Base-by-base conservation (phyloP, 2,888 invertebrate genomes). In the Gandaritis pyraliata region DNA sequence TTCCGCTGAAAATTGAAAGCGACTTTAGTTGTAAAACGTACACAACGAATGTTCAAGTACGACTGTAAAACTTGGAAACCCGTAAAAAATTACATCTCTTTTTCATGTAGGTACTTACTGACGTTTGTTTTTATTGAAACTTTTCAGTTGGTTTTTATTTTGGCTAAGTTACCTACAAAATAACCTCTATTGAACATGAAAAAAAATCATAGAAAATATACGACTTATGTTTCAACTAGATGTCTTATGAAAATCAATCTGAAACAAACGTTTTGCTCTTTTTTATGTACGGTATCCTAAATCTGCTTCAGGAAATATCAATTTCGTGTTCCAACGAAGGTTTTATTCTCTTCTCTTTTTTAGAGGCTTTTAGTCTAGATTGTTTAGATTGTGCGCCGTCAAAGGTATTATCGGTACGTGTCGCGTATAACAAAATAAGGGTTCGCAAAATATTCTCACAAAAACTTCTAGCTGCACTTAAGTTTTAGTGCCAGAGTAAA, bases 1-100 rank as follows among this genome's bases (percentile, higher is more conserved):
- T 84, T 83, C 81, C 72, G 83, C 78, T 83, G 85, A 81, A 90
- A 90, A 90, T 90, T 90, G 90, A 90, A 90, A 90, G 90, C 88
- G 88, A 85, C 85, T 89, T 85, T 75, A 80, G 87, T 78, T 86
- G 86, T 90, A 87, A 90, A 89, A 87, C 87, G 85, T 86, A 83
- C 80, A 65, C 70, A 58, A 72, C 68, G 76, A 80, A 82, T 76
- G 76, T 76, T 74, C 76, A 75, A 50, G n/a, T 16, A 36, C 1
- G 38, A 49, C 12, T 49, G 7, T 36, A 3, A 49, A 11, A 16
- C 36, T 49, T 49, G 11, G 13, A 16, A 36, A 33, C 5, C 16
- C 4, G 43, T 43, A 16, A 16, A 33, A 33, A 33, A 33, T 33
- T 33, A 6, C 29, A 6, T 4, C 4, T 6, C 29, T 4, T 29